phyloP scores from a whole-genome alignment of 2,888 invertebrate species.

The Caenorhabditis virilis region DNA sequence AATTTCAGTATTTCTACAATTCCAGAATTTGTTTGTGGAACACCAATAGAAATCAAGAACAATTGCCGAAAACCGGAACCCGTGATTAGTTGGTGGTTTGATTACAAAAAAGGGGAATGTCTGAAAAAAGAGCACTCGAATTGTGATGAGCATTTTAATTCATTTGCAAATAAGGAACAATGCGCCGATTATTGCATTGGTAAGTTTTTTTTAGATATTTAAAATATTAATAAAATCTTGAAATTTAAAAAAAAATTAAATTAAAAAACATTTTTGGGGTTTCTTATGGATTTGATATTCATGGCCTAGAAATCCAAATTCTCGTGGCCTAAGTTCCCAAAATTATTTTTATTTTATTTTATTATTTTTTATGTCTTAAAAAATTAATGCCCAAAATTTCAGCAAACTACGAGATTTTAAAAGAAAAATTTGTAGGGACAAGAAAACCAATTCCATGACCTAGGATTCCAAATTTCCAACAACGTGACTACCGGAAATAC shows the following conservation, averaged over 20 bases:
- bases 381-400: too few species aligned
- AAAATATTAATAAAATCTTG: not conserved
- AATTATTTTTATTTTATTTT: too few species aligned
- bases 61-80: conserved; percentile 37
- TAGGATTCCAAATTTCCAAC: too few species aligned
- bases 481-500: too few species aligned
- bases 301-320: too few species aligned
- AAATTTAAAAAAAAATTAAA: too few species aligned
- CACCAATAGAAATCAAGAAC: conserved; percentile 36
- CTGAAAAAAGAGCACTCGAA: conserved; percentile 26
- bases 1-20: not conserved
- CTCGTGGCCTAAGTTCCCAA: too few species aligned
- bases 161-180: conserved; percentile 58
- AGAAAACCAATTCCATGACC: too few species aligned
- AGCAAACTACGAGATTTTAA: too few species aligned
- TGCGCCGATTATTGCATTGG: conserved; percentile 59
- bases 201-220: conserved; percentile 5
- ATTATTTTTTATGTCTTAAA: too few species aligned
- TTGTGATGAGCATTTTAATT: conserved; percentile 56
- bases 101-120: conserved; percentile 48
- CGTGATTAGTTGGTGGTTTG: conserved; percentile 41
- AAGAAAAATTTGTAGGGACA: too few species aligned
- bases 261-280: not conserved
- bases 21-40: conserved; percentile 51
- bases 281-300: too few species aligned